A percentile compares a stretch with the other conserved stretches of the same genome.
phyloP scores from a whole-genome alignment of 2,888 invertebrate species.

The Heteromurus nitidus region DNA sequence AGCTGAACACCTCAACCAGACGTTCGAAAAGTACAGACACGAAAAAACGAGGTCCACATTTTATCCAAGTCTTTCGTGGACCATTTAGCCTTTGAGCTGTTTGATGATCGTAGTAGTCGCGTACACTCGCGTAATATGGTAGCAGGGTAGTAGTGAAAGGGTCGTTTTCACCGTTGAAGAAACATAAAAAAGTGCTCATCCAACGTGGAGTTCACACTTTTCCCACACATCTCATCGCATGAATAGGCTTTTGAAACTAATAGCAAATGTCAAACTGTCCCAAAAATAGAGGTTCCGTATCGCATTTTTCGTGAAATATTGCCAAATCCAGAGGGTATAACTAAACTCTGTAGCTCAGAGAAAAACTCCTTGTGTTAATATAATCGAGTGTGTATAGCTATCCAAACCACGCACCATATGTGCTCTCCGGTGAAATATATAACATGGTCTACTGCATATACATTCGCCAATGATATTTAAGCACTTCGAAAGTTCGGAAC shows the following conservation, averaged over 20 bases:
- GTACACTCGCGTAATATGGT: slow-evolving; percentile 17
- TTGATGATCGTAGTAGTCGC: slow-evolving; percentile 36
- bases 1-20: neutral
- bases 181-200: slow-evolving; percentile 17
- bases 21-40: too few species aligned
- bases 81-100: slow-evolving; percentile 61
- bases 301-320: slow-evolving; percentile 59
- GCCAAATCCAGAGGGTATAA: slow-evolving; percentile 2
- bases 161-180: slow-evolving; percentile 17
- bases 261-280: slow-evolving; percentile 62
- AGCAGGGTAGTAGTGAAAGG: slow-evolving; percentile 1
- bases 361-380: too few species aligned
- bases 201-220: slow-evolving; percentile 36
- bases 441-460: neutral
- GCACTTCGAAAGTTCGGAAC: too few species aligned
- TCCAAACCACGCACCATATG: neutral
- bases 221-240: slow-evolving; percentile 60
- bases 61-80: slow-evolving; percentile 46
- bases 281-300: slow-evolving; percentile 55
- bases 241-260: slow-evolving; percentile 59
- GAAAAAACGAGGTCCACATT: slow-evolving; percentile 32
- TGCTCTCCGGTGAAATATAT: too few species aligned
- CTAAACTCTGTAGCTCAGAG: neutral
- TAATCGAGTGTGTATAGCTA: neutral
- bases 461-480: too few species aligned